A percentile compares a stretch with the other conserved stretches of the same genome.
phyloP scores from a whole-genome alignment of 37 sponge, comb jelly and placozoan species.

The Chondrosia reniformis region DNA sequence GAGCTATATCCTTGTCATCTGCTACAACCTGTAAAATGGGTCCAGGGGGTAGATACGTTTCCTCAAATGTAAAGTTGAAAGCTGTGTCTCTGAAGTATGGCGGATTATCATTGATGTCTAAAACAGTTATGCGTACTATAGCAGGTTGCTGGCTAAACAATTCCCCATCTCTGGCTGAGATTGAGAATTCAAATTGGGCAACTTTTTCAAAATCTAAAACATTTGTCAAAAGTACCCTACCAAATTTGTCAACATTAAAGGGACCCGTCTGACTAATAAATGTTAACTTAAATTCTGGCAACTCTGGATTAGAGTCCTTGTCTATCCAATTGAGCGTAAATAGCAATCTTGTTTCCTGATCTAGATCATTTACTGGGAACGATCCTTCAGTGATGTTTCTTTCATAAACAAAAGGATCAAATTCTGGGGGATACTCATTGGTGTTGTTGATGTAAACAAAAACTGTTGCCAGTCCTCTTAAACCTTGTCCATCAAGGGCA shows the following conservation, averaged over 20 bases:
- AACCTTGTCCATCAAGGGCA: constrained; percentile 45
- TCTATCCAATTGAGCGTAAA: constrained; percentile 15
- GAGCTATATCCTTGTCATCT: constrained; percentile 33
- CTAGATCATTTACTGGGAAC: neutral
- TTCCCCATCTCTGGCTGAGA: constrained; percentile 36
- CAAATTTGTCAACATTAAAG: constrained; percentile 19
- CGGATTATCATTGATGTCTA: constrained; percentile 36
- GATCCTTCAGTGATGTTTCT: constrained; percentile 31
- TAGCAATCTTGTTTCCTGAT: neutral
- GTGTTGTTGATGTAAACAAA: constrained; percentile 25
- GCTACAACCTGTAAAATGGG: constrained; percentile 15
- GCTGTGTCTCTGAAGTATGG: constrained; percentile 18
- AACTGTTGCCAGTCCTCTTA: constrained; percentile 20
- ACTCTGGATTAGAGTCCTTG: constrained; percentile 42
- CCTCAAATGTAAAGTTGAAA: constrained; percentile 12
- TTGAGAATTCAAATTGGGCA: constrained; percentile 27
- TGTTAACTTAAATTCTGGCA: constrained; percentile 24
- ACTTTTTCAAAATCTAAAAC: constrained; percentile 43
- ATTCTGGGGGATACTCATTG: constrained; percentile 46
- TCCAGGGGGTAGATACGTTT: constrained; percentile 30
- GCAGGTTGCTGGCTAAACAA: constrained; percentile 17
- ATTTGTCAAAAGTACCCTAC: constrained; percentile 16
- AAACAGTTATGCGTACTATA: constrained; percentile 28
- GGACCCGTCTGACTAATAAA: neutral
- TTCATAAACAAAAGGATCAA: constrained; percentile 3